phyloP scores from a whole-genome alignment of 2,113 vertebrate genomes.

The Heloderma charlesbogerti region DNA sequence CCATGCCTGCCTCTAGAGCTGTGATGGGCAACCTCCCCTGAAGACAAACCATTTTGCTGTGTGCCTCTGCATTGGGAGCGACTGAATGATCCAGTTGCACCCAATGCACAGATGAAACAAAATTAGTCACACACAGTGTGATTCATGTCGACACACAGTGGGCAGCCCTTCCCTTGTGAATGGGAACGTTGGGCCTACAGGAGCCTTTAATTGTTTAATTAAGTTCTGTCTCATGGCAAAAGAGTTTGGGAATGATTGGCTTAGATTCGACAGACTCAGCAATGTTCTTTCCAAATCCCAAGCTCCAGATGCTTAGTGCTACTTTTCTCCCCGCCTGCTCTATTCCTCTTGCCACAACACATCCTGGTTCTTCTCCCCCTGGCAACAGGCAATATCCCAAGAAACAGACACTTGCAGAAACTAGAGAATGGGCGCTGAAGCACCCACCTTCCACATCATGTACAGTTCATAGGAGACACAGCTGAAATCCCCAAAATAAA shows the following conservation, averaged over 20 bases:
- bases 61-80: not conserved
- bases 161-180: not conserved
- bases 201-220: not conserved
- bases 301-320: not conserved
- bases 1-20: not conserved
- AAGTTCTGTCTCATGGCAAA: not conserved
- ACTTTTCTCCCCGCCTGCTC: not conserved
- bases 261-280: not conserved
- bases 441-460: not conserved
- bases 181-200: not conserved
- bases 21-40: not conserved
- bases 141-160: not conserved
- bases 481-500: not conserved
- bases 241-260: not conserved
- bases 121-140: not conserved
- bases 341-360: not conserved
- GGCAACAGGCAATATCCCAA: not conserved
- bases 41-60: not conserved
- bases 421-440: not conserved
- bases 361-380: not conserved
- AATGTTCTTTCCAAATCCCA: not conserved
- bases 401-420: not conserved
- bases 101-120: not conserved
- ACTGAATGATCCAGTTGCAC: not conserved
- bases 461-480: not conserved